Evolutionary conservation across 2,113 vertebrate species (phyloP).

Genomic region (Oriolus oriolus): DNA sequence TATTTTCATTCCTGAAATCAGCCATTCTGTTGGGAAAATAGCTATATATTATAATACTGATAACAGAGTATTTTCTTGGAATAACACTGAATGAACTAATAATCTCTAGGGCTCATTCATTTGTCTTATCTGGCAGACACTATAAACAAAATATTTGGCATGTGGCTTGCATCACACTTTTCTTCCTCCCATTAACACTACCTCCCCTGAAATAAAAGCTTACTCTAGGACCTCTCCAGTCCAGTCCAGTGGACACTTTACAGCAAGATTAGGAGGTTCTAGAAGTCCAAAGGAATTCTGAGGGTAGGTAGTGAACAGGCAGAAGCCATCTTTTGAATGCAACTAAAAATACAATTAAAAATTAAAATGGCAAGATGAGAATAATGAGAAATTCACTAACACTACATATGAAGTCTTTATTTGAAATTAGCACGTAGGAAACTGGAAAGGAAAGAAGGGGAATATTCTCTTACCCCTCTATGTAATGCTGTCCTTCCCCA

Average conservation of each 20-base stretch:
- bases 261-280: neutral
- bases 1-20: neutral
- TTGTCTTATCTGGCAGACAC: neutral
- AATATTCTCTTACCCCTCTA: constrained; percentile 83
- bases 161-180: neutral
- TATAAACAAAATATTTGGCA: neutral
- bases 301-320: neutral
- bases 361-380: neutral
- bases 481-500: constrained; percentile 94
- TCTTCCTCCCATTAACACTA: neutral
- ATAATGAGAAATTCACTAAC: neutral
- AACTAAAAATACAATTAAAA: neutral
- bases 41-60: neutral
- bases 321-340: neutral
- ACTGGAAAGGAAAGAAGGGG: neutral
- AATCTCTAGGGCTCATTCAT: neutral
- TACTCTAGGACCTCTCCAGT: neutral
- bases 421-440: neutral
- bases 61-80: neutral
- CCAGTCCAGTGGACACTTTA: neutral
- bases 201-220: neutral
- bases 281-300: neutral
- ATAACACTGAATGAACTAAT: neutral
- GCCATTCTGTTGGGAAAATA: neutral
- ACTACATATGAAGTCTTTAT: neutral